Conservation (phyloP, 2,113 vertebrate species). For the Heterocephalus glaber region DNA sequence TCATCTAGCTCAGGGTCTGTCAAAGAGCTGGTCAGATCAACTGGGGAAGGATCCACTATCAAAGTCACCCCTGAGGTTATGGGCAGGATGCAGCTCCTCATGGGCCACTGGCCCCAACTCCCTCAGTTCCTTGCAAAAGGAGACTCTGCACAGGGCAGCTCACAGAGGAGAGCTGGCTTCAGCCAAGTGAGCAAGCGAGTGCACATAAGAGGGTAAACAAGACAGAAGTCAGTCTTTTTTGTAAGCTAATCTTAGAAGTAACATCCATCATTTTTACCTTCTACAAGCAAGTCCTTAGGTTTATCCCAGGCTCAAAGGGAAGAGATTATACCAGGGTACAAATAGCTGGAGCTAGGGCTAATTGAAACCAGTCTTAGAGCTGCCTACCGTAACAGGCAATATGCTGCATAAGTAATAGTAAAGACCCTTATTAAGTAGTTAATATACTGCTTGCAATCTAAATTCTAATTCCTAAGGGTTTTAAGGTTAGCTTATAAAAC, state of each 20-base stretch:
- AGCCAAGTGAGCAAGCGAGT: not conserved
- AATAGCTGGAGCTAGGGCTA: not conserved
- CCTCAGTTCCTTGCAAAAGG: not conserved
- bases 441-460: not conserved
- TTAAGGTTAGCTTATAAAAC: constrained; percentile 22
- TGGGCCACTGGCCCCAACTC: not conserved
- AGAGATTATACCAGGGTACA: not conserved
- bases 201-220: not conserved
- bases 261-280: not conserved
- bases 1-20: not conserved
- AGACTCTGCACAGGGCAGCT: not conserved
- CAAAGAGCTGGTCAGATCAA: not conserved
- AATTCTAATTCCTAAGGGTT: constrained; percentile 44
- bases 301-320: not conserved
- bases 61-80: not conserved
- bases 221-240: not conserved
- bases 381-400: not conserved
- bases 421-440: not conserved
- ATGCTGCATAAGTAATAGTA: no score
- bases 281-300: not conserved
- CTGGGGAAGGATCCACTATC: not conserved
- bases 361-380: not conserved
- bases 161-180: not conserved
- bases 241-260: not conserved
- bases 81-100: not conserved